Percentiles rank a stretch among this genome's conserved stretches.
These are phyloP conservation scores for Galago senegalensis DNA, from an alignment of 2,797 vertebrate genomes.

Conservation along the genomic window DNA sequence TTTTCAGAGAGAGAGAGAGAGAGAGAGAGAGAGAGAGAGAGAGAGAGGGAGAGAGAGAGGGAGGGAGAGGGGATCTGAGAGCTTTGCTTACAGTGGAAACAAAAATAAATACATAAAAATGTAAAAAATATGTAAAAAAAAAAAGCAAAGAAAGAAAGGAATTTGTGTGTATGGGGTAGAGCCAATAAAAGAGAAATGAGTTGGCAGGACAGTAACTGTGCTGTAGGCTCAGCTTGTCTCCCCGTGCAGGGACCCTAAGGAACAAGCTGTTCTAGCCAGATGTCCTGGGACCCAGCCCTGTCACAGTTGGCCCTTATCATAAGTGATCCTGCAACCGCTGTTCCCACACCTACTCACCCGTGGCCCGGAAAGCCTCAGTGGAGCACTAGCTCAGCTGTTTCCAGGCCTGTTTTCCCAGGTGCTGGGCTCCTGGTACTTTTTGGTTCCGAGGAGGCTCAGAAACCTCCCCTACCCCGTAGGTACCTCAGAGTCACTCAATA, in stretches of 20 bases:
- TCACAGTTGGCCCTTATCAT: background rate
- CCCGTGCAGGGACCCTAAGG: background rate
- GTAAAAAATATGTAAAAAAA: background rate
- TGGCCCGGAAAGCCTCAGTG: background rate
- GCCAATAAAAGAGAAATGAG: constrained; percentile 38
- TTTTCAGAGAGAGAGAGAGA: background rate
- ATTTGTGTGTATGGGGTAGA: constrained; percentile 1
- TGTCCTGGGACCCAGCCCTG: background rate
- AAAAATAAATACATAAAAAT: constrained; percentile 46
- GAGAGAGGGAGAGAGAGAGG: background rate
- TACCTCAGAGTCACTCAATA: constrained; percentile 13
- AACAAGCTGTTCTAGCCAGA: constrained; percentile 54
- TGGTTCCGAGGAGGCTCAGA: background rate
- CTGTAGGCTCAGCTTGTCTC: constrained; percentile 21
- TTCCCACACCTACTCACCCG: background rate
- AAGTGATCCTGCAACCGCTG: background rate
- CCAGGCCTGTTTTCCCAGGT: background rate
- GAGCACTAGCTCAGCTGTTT: constrained; percentile 43
- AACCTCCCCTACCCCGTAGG: background rate
- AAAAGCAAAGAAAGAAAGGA: constrained; percentile 1
- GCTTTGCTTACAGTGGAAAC: background rate
- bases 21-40: too few species aligned
- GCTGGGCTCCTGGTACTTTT: background rate
- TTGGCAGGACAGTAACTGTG: constrained; percentile 45
- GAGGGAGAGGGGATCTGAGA: background rate